Evolutionary conservation across 2,113 vertebrate genomes (phyloP), one percentile per base, ranked within the genome.

Genomic region (Apteryx mantelli): DNA sequence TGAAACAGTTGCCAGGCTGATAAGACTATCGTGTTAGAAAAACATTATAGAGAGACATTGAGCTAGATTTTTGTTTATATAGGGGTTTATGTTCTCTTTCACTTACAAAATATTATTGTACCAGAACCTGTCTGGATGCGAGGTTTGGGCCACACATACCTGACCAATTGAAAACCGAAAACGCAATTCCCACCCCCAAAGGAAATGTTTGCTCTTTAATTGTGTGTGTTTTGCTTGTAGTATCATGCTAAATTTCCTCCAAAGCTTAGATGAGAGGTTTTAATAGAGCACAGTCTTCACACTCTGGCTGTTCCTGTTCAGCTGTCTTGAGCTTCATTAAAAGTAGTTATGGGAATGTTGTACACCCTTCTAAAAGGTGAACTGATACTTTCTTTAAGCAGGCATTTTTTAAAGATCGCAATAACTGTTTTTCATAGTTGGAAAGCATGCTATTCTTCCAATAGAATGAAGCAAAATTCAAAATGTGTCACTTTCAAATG

Each of bases 1-100:
- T 88, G 71, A 97, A 96, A 93, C 50, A 88, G 8, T 75, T 79
- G 60, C 26, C 19, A 71, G 76, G 36, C 83, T 88, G 70, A n/a
- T 61, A n/a, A 82, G 63, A 73, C 93, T 91, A 20, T 83, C 1
- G 0, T 74, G 69, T 30, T 77, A 32, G 79, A 86, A 88, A 74
- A 88, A 28, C 8, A 53, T 9, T 28, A 2, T 3, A 10, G 75
- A 26, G 36, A 86, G 63, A 63, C 5, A 9, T n/a, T 79, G 56
- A 85, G 19, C n/a, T 26, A 36, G 15, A 8, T 4, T 36, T 89
- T 52, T 77, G 19, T 85, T 85, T 53, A 10, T 65, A 17, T 26
- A 63, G 42, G 30, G 19, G 56, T 34, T 34, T 60, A 58, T 32
- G 56, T 34, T 60, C 14, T 8, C 80, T 89, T 77, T 89, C 32